phyloP scores from a whole-genome alignment of 2,797 vertebrate genomes.

The Pygocentrus nattereri region DNA sequence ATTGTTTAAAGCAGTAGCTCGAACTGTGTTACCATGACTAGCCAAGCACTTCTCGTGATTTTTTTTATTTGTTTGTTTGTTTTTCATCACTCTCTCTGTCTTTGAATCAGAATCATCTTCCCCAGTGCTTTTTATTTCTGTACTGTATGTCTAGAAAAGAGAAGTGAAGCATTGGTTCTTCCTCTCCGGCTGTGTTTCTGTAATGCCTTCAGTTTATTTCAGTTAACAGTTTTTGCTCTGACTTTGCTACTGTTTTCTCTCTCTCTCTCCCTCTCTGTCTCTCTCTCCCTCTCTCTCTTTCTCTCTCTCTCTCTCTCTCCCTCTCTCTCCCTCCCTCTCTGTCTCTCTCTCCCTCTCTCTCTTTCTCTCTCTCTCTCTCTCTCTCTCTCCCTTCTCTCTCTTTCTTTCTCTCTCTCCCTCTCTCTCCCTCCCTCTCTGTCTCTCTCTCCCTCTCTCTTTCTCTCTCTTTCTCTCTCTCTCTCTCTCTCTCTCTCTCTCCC shows the following conservation, averaged over 20 bases:
- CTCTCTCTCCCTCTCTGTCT: slow-evolving; percentile 73
- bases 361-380: slow-evolving; percentile 64
- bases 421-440: too few species aligned
- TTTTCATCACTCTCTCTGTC: slow-evolving; percentile 68
- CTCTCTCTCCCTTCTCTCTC: slow-evolving; percentile 78
- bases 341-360: slow-evolving; percentile 63
- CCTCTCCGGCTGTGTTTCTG: slow-evolving; percentile 83
- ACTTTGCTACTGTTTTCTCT: slow-evolving; percentile 81
- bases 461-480: slow-evolving; percentile 79
- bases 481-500: slow-evolving; percentile 77
- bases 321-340: slow-evolving; percentile 87
- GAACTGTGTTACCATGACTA: slow-evolving; percentile 84
- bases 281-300: slow-evolving; percentile 73
- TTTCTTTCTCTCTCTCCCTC: slow-evolving; percentile 73
- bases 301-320: slow-evolving; percentile 81
- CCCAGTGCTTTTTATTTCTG: slow-evolving; percentile 80
- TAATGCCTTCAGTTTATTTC: slow-evolving; percentile 81
- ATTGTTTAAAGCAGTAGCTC: slow-evolving; percentile 78
- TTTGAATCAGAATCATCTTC: slow-evolving; percentile 71
- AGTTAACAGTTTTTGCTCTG: slow-evolving; percentile 74
- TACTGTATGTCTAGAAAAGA: slow-evolving; percentile 73
- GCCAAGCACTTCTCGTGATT: slow-evolving; percentile 81
- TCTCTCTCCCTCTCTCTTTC: slow-evolving; percentile 82
- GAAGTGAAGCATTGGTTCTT: slow-evolving; percentile 82
- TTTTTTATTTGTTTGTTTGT: slow-evolving; percentile 66